phyloP scores from a whole-genome alignment of 2,888 invertebrate genomes.

The Cosmorhoe ocellata region DNA sequence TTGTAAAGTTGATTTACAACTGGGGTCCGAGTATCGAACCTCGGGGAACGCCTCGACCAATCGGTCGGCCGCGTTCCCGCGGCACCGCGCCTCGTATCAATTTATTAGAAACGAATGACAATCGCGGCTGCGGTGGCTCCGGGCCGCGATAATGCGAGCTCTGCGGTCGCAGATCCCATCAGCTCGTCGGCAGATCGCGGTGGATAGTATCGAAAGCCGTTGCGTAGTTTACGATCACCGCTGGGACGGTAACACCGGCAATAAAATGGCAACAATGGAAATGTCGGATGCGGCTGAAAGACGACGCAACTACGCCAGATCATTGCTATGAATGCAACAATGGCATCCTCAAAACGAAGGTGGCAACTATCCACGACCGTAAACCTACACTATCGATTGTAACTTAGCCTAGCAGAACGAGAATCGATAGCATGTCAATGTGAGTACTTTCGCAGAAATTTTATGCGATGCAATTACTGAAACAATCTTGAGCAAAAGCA shows the following conservation, averaged over 20 bases:
- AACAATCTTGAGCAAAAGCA: conserved; percentile 31
- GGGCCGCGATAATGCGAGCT: conserved; percentile 67
- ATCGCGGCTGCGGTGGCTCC: conserved; percentile 76
- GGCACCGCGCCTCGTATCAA: conserved; percentile 72
- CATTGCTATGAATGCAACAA: conserved; percentile 79
- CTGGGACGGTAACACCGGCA: conserved; percentile 78
- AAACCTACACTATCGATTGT: conserved; percentile 63
- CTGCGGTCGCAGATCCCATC: conserved; percentile 77
- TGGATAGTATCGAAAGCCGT: conserved; percentile 73
- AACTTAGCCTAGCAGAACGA: conserved; percentile 38
- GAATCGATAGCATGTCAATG: conserved; percentile 34
- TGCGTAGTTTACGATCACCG: conserved; percentile 75
- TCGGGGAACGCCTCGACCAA: conserved; percentile 73
- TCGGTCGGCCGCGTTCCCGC: conserved; percentile 54
- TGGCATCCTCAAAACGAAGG: conserved; percentile 74
- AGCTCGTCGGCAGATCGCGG: conserved; percentile 57
- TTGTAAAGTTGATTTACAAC: conserved; percentile 82
- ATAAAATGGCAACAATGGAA: conserved; percentile 81
- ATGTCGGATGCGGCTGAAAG: conserved; percentile 77
- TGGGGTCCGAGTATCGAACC: conserved; percentile 71
- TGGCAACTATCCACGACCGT: conserved; percentile 73
- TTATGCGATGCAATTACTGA: conserved; percentile 40
- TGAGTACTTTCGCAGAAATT: conserved; percentile 41
- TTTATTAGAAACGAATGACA: conserved; percentile 81
- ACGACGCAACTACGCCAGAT: conserved; percentile 72